Evolutionary conservation across 92 coral and sea anemone species (phyloP), one percentile per base, ranked within the genome.

Genomic region (Anthopleura xanthogrammica): DNA sequence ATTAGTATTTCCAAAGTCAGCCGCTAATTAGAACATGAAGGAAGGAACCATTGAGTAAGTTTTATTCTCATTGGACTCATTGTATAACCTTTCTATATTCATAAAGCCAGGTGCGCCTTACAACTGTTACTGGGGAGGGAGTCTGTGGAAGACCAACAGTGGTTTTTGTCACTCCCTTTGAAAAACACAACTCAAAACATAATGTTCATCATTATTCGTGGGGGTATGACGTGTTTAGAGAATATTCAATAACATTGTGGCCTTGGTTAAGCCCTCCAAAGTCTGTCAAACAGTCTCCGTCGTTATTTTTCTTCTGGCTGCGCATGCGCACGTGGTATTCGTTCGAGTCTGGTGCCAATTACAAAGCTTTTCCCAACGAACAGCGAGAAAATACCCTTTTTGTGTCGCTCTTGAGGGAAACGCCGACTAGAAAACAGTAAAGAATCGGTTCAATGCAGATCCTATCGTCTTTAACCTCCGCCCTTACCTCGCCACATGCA

Each of bases 251-350:
- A 17, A 78, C 90, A 81, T 60, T 83, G 42, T 79, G 36, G 42
- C 65, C 71, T 36, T 60, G 76, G 72, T 58, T 83, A 77, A 75
- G 41, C 46, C 65, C 52, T 72, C 41, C 48, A 72, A 86, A 78
- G 56, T 52, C 86, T 40, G 84, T 73, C 84, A 46, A 58, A 78
- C 72, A 62, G 70, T 54, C 64, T 58, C 75, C 42, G 48, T 60
- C 57, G 42, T 12, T 52, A 82, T 81, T 60, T 80, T 17, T 29
- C 56, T 36, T 29, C 58, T 36, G 9, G 54, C 42, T 83, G 95
- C 98, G 98, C 98, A 94, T 94, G 98, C 98, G 98, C 98, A 93
- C n/a, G 76, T 46, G 73, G 77, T 78, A 78, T 16, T 39, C 40
- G 41, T 66, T 58, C 1, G 43, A 19, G 36, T 60, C 74, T 76